phyloP scores from a whole-genome alignment of 64 coral and sea anemone genomes.

The Orbicella faveolata region DNA sequence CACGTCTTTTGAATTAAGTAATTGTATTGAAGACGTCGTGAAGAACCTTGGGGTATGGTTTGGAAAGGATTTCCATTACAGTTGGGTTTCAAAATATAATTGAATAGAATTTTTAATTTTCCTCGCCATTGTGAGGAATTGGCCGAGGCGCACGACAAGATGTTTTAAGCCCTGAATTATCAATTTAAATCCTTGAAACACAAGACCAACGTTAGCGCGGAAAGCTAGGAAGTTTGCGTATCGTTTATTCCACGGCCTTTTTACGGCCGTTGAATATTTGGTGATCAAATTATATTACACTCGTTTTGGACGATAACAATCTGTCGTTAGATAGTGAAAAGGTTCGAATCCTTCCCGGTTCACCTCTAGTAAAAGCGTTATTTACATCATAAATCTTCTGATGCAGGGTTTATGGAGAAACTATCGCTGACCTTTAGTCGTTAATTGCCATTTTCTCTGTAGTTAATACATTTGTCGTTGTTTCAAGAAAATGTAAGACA shows the following conservation, averaged over 20 bases:
- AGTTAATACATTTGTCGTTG: background rate
- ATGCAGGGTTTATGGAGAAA: background rate
- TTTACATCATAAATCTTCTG: background rate
- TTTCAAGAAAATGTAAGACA: background rate
- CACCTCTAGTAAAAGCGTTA: background rate
- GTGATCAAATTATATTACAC: conserved; percentile 20
- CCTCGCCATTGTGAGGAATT: background rate
- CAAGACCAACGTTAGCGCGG: background rate
- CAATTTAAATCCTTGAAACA: conserved; percentile 5
- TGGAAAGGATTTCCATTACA: conserved; percentile 18
- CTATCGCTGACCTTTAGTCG: background rate
- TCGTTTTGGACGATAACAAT: background rate
- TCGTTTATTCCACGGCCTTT: background rate
- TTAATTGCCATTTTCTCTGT: background rate
- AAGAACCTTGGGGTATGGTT: conserved; percentile 5
- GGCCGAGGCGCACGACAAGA: background rate
- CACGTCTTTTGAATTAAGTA: conserved; percentile 44
- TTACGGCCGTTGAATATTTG: background rate
- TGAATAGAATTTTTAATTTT: conserved; percentile 28
- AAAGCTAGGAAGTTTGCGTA: background rate
- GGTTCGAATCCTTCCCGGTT: background rate
- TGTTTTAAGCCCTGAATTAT: background rate
- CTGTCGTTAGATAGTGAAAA: background rate
- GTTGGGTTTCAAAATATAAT: conserved; percentile 36
- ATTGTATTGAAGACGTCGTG: conserved; percentile 9